These are phyloP conservation scores for Panzeria rudis DNA, from an alignment of 2,888 invertebrate species.

Conservation along the genomic window DNA sequence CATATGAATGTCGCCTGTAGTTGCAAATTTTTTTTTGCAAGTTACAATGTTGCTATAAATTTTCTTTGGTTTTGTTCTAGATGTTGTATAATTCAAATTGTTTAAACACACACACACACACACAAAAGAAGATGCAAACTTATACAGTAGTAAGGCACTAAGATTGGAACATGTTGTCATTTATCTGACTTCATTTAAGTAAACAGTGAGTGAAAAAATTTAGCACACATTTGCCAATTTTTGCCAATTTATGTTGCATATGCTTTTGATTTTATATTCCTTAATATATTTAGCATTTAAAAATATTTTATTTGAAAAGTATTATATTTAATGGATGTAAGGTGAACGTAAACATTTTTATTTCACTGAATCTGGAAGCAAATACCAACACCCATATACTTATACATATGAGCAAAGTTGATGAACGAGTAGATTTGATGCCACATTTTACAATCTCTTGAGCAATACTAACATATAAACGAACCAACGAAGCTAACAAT, in stretches of 20 bases:
- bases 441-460: constrained; percentile 57
- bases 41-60: constrained; percentile 63
- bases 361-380: neutral
- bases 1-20: constrained; percentile 16
- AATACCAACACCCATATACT: neutral
- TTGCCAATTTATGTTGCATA: no score
- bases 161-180: constrained; percentile 37
- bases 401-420: neutral
- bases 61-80: constrained; percentile 64
- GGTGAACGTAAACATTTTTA: neutral
- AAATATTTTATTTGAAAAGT: no score
- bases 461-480: constrained; percentile 27
- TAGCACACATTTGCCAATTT: neutral
- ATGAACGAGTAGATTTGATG: constrained; percentile 34
- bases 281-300: no score
- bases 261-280: no score
- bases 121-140: neutral
- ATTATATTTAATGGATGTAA: no score
- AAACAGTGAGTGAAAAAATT: neutral
- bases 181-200: constrained; percentile 4
- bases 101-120: constrained; percentile 31
- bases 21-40: constrained; percentile 15
- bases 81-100: constrained; percentile 60
- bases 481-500: constrained; percentile 27
- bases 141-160: neutral